phyloP scores from a whole-genome alignment of 1,140 invertebrate genomes.

The Oscheius sp. region DNA sequence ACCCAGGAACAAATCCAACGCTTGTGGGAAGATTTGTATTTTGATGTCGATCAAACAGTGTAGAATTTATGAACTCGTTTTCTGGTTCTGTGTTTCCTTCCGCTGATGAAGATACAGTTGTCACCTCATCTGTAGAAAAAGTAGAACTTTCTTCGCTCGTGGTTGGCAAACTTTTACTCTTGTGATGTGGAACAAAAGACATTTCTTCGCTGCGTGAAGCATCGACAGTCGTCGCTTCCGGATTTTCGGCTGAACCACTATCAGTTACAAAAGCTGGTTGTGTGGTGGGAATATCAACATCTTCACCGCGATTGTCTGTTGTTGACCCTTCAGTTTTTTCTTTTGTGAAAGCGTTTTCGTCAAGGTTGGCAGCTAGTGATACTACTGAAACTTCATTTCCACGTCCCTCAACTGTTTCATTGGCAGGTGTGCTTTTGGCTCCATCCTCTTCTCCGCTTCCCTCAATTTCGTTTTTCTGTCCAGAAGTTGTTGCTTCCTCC shows the following conservation, averaged over 20 bases:
- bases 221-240: neutral
- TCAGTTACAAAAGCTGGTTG: constrained; percentile 9
- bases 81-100: neutral
- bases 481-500: neutral
- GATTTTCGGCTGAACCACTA: neutral
- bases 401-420: too few species aligned
- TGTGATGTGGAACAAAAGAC: too few species aligned
- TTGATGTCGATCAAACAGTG: constrained; percentile 1
- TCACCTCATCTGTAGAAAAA: neutral
- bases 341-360: too few species aligned
- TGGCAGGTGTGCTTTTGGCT: too few species aligned
- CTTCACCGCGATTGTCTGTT: neutral
- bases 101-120: neutral
- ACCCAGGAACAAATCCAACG: constrained; percentile 32
- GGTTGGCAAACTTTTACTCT: too few species aligned
- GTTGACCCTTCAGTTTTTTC: too few species aligned
- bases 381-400: too few species aligned
- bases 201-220: neutral
- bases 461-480: neutral
- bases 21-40: constrained; percentile 20
- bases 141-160: too few species aligned
- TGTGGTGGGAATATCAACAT: neutral
- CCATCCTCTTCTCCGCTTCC: neutral
- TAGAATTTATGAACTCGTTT: neutral
- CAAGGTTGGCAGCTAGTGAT: too few species aligned